Base-by-base conservation (phyloP, 2,113 vertebrate genomes). In the Muntiacus reevesi region DNA sequence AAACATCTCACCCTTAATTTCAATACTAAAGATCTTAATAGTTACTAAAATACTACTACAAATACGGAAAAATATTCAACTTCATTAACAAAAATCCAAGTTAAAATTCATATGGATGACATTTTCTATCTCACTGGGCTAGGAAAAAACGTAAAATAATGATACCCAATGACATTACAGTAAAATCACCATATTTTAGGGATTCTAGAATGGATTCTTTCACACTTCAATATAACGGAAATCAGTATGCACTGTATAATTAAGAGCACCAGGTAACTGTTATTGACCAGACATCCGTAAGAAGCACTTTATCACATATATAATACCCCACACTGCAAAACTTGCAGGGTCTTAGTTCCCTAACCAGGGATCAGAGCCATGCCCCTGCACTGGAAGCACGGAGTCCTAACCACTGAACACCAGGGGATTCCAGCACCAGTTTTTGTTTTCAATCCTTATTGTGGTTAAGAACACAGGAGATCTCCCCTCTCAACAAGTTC, bases 1-100 rank as follows among this genome's bases (percentile, higher is more conserved):
- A 87, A 86, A 88, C 21, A 76, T 64, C 62, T 92, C 19, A 96
- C 12, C 47, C 86, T 95, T 87, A 84, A 60, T 36, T 94, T 95
- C 74, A 91, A 59, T 55, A 33, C 17, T 89, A 82, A 97, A 64
- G 30, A 90, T 52, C 50, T 86, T 59, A 43, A 87, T 7, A 88
- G 43, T 86, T 93, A 7, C 19, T 96, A 93, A 96, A 91, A 79
- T 47, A 94, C 27, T 82, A 92, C 28, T 88, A 79, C 25, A 86
- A 36, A 76, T 78, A 67, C 8, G 52, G 7, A 79, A 89, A 96
- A 87, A 88, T 47, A 36, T 71, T 88, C 79, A 82, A 60, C 23
- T 91, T 85, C 27, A 91, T 84, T 96, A 97, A 81, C 62, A 83
- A 90, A 91, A 94, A 90, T 91, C 3, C 17, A 93, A 87, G 36